Evolutionary conservation across 2,888 invertebrate species (phyloP).

Genomic region (Oegoconia quadripuncta): DNA sequence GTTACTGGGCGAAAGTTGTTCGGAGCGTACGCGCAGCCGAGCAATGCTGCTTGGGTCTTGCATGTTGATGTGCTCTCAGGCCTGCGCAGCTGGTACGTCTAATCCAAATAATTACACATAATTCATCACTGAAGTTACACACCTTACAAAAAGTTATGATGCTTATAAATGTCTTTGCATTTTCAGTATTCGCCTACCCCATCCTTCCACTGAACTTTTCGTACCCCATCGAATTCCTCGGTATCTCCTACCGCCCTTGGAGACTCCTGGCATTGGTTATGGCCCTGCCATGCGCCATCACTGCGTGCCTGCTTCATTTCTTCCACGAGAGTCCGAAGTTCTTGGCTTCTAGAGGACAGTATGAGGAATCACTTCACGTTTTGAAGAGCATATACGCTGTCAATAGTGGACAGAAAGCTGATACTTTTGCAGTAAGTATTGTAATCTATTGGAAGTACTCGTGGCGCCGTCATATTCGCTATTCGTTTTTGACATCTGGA

Average conservation of each 20-base stretch:
- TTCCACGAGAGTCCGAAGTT: conserved; percentile 91
- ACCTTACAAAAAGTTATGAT: too few relatives aligned
- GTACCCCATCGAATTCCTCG: conserved; percentile 60
- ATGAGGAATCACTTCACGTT: conserved; percentile 76
- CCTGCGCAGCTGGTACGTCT: conserved; percentile 56
- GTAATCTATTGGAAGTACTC: neutral
- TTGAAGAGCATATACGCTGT: conserved; percentile 56
- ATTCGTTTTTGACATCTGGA: too few relatives aligned
- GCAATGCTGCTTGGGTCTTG: conserved; percentile 62
- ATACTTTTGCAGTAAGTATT: conserved; percentile 57
- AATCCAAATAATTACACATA: too few relatives aligned
- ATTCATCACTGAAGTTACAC: too few relatives aligned
- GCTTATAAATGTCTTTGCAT: conserved; percentile 14
- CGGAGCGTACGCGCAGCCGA: conserved; percentile 50
- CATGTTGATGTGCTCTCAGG: conserved; percentile 68
- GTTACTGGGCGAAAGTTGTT: conserved; percentile 63
- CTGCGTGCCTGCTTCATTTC: conserved; percentile 77
- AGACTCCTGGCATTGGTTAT: conserved; percentile 84
- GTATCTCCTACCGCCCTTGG: conserved; percentile 84
- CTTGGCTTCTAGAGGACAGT: conserved; percentile 79
- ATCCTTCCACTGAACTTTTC: conserved; percentile 81
- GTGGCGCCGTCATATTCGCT: too few relatives aligned
- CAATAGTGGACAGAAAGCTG: conserved; percentile 54
- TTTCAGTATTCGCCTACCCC: conserved; percentile 81
- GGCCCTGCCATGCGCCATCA: conserved; percentile 81